Evolutionary conservation across 2,113 vertebrate species (phyloP), one percentile per base, ranked within the genome.

Genomic region (Apodemus speciosus): DNA sequence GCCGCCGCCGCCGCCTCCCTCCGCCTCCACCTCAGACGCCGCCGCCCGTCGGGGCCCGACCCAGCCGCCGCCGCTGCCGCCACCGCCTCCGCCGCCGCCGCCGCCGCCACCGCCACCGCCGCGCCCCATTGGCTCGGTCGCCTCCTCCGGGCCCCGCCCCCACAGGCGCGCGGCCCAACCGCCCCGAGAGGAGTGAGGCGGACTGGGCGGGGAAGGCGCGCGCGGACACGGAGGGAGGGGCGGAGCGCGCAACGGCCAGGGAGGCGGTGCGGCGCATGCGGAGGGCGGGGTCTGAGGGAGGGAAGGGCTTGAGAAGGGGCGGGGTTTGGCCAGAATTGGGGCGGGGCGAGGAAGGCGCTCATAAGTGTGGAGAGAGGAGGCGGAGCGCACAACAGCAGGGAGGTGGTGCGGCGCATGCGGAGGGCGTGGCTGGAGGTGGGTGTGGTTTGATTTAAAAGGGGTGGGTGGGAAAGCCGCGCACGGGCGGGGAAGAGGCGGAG

Each of bases 61-160:
- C 99, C 99, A 99, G 99, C 98, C 99, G 98, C 98, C 99, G 99
- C 98, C 99, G 98, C 98, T 99, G 98, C 99, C 98, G 98, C 98
- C 99, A 97, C 98, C 99, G 98, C 99, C 99, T 98, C 99, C 99
- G 98, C 99, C 99, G 99, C 99, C 98, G 96, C 94, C 91, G 14
- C 96, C 71, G 0, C 96, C 77, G 32, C 97, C 94, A 10, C 96
- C 93, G 72, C 98, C 98, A 97, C 98, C 98, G 98, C 98, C 97
- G 96, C 97, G 91, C 97, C 97, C 98, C 97, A 98, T 98, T 98
- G 98, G 97, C 97, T 97, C 93, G 53, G 68, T 93, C 97, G 97
- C 97, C 97, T 98, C 95, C 97, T 91, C 89, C 60, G 40, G 95
- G 93, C 91, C 97, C 92, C 96, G 96, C 95, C 96, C 95, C 97